Evolutionary conservation across 2,113 vertebrate genomes (phyloP).

Genomic region (Mirounga angustirostris): DNA sequence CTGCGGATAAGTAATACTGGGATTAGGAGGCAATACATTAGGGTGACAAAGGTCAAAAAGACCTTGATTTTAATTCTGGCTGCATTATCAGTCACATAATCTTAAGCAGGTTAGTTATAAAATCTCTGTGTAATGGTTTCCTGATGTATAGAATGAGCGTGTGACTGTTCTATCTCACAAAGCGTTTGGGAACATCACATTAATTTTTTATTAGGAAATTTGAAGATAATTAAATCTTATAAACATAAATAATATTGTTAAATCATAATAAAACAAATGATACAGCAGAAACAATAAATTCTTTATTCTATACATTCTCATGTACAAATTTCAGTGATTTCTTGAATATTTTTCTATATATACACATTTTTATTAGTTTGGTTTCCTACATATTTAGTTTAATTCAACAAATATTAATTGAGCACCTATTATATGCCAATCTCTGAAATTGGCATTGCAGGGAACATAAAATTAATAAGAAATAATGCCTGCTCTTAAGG

Average conservation of each 20-base stretch:
- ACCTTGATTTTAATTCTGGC: neutral
- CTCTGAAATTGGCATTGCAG: slow-evolving; percentile 2
- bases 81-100: neutral
- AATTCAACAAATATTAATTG: slow-evolving; percentile 61
- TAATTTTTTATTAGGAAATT: slow-evolving; percentile 48
- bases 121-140: neutral
- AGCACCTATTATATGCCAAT: slow-evolving; percentile 64
- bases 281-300: slow-evolving; percentile 62
- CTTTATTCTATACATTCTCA: slow-evolving; percentile 70
- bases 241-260: slow-evolving; percentile 18
- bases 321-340: slow-evolving; percentile 64
- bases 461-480: slow-evolving; percentile 54
- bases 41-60: neutral
- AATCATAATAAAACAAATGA: slow-evolving; percentile 59
- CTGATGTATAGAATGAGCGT: neutral
- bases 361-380: slow-evolving; percentile 53
- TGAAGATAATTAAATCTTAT: neutral
- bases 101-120: neutral
- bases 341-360: slow-evolving; percentile 3
- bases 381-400: slow-evolving; percentile 57
- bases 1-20: neutral
- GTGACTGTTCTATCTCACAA: neutral
- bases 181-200: neutral
- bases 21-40: neutral
- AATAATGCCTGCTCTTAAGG: slow-evolving; percentile 61